phyloP scores from a whole-genome alignment of 2,797 vertebrate species.

The Benthosema pterotum region DNA sequence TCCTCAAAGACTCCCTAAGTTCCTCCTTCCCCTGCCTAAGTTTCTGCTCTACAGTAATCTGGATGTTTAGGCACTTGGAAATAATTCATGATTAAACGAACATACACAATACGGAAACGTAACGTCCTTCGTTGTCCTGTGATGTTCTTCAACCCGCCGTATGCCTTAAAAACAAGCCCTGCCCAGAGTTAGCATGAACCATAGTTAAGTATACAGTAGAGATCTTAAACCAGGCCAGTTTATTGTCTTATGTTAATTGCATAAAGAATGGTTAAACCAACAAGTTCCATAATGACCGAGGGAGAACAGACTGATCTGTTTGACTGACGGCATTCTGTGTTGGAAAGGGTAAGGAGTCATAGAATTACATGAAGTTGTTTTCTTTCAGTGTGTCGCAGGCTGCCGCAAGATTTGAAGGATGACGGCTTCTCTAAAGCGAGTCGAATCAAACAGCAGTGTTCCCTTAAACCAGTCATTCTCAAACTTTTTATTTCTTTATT shows the following conservation, averaged over 20 bases:
- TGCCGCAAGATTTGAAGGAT: conserved; percentile 20
- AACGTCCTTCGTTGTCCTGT: conserved; percentile 58
- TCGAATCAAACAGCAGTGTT: conserved; percentile 21
- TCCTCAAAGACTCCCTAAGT: conserved; percentile 17
- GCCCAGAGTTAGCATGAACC: conserved; percentile 42
- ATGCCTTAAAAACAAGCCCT: conserved; percentile 54
- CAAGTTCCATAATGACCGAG: too few relatives aligned
- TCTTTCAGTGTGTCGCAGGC: too few relatives aligned
- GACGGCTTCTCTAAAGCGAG: conserved; percentile 14
- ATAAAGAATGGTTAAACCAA: background rate
- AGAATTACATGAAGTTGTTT: too few relatives aligned
- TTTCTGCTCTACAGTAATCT: conserved; percentile 64
- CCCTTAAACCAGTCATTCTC: conserved; percentile 43
- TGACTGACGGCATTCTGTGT: too few relatives aligned
- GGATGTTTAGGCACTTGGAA: conserved; percentile 82
- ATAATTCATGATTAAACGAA: conserved; percentile 71
- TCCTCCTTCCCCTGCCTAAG: conserved; percentile 20
- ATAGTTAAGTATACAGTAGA: conserved; percentile 8
- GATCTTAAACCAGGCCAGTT: conserved; percentile 19
- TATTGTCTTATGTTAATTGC: conserved; percentile 3
- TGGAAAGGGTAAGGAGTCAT: too few relatives aligned
- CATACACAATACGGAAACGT: conserved; percentile 34
- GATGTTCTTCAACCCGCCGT: conserved; percentile 3
- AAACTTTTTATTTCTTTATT: too few relatives aligned
- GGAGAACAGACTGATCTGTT: background rate